phyloP scores from a whole-genome alignment of 2,888 invertebrate species.

The Mythimna ferrago region DNA sequence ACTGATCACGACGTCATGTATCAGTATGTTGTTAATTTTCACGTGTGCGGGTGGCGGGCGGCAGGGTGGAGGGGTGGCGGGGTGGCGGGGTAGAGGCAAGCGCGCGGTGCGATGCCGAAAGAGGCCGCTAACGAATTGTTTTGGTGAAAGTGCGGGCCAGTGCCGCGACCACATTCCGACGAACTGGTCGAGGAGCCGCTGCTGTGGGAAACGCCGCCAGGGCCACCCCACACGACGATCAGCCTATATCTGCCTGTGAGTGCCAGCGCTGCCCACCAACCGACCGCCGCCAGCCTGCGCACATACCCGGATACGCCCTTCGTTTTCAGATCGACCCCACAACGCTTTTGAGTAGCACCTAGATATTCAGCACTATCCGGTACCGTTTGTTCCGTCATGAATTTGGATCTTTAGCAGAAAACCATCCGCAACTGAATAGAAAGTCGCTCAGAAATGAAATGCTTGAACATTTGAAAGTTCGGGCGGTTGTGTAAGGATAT shows the following conservation, averaged over 20 bases:
- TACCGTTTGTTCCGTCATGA: constrained; percentile 29
- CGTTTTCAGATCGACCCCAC: constrained; percentile 22
- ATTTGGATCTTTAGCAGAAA: constrained; percentile 48
- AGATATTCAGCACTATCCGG: constrained; percentile 18
- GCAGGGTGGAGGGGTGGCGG: constrained; percentile 77
- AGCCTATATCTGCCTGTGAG: constrained; percentile 76
- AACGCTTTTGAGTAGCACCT: constrained; percentile 18
- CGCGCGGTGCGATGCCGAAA: constrained; percentile 88
- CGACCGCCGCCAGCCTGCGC: constrained; percentile 45
- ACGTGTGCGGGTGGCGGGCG: constrained; percentile 84
- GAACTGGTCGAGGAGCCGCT: constrained; percentile 89
- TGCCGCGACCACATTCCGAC: constrained; percentile 90
- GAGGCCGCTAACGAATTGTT: constrained; percentile 91
- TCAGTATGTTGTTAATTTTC: constrained; percentile 87
- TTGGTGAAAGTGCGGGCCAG: constrained; percentile 91
- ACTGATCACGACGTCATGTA: constrained; percentile 83
- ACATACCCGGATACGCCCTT: constrained; percentile 27
- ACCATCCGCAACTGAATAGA: constrained; percentile 57
- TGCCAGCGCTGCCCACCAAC: constrained; percentile 67
- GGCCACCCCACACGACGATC: constrained; percentile 87
- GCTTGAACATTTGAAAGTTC: constrained; percentile 70
- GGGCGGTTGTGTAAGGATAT: constrained; percentile 71
- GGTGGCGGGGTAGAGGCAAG: constrained; percentile 79
- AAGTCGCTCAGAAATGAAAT: constrained; percentile 60
- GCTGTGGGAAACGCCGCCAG: constrained; percentile 91